Conservation (phyloP, 1,140 invertebrate species). For the Heliconius himera region DNA sequence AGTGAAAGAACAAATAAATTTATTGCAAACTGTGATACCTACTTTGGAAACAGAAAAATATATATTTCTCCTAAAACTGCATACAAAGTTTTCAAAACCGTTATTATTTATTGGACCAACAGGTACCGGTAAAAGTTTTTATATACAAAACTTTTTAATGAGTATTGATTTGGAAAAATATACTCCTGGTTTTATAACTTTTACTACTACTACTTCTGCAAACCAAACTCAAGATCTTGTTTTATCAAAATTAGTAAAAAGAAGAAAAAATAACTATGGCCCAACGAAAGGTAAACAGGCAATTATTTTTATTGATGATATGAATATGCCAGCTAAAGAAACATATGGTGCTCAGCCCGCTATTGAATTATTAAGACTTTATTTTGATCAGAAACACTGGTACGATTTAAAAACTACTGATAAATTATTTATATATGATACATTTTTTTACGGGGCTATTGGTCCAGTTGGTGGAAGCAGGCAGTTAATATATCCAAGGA, state of each 20-base stretch:
- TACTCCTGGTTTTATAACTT: constrained; percentile 92
- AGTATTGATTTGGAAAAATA: constrained; percentile 88
- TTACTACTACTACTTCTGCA: constrained; percentile 93
- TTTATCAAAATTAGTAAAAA: constrained; percentile 91
- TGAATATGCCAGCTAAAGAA: constrained; percentile 95
- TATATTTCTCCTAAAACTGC: constrained; percentile 85
- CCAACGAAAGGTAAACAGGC: constrained; percentile 88
- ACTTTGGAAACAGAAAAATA: constrained; percentile 94
- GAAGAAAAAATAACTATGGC: constrained; percentile 90
- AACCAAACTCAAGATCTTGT: constrained; percentile 94
- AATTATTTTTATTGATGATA: constrained; percentile 95
- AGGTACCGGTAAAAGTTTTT: constrained; percentile 96
- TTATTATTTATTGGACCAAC: constrained; percentile 93
- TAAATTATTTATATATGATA: constrained; percentile 88
- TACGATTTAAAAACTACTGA: constrained; percentile 93
- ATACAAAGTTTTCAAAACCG: constrained; percentile 86
- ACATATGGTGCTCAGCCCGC: constrained; percentile 94
- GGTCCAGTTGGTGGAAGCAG: constrained; percentile 93
- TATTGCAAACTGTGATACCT: constrained; percentile 90
- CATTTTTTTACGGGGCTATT: constrained; percentile 92
- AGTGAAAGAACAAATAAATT: constrained; percentile 84
- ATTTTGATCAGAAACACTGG: constrained; percentile 93
- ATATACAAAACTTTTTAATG: constrained; percentile 93
- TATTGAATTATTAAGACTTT: constrained; percentile 93
- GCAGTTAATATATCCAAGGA: constrained; percentile 91